These are phyloP conservation scores for Ptilorrhoa leucosticta DNA, from an alignment of 2,113 vertebrate genomes.

Conservation along the genomic window DNA sequence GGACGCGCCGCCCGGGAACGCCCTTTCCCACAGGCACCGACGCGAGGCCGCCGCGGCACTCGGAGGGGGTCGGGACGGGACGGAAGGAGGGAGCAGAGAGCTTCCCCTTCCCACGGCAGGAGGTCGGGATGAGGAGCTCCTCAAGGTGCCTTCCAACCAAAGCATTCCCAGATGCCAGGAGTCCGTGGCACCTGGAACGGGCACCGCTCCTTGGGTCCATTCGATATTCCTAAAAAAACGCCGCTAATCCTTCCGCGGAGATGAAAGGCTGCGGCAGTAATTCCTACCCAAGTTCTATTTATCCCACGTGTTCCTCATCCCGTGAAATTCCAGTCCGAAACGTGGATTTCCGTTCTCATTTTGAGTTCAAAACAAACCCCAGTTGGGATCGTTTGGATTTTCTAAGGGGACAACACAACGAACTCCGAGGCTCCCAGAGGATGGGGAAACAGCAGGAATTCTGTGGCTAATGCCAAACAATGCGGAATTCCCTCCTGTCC, in stretches of 20 bases:
- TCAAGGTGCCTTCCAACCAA: background rate
- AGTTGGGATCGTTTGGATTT: background rate
- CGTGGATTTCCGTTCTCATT: rapidly evolving
- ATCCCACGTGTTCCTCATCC: rapidly evolving
- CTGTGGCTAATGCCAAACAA: background rate
- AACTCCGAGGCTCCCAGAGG: background rate
- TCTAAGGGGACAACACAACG: background rate
- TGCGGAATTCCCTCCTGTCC: background rate
- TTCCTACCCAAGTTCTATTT: rapidly evolving
- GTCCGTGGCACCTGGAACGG: too few relatives aligned
- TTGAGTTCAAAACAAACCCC: background rate
- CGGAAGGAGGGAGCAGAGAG: background rate
- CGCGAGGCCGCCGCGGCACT: background rate
- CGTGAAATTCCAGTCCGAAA: background rate
- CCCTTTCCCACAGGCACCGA: background rate
- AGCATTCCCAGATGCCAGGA: background rate
- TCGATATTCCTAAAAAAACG: background rate
- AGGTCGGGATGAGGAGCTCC: background rate
- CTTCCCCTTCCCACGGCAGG: background rate
- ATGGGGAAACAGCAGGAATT: background rate
- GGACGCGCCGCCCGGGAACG: too few relatives aligned
- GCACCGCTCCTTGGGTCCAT: rapidly evolving
- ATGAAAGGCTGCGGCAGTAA: background rate
- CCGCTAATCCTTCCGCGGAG: rapidly evolving
- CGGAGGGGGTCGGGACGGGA: too few relatives aligned